Percentiles rank a stretch among this genome's conserved stretches.
Conservation (phyloP, 2,888 invertebrate species). For the Cephus nigrinus region DNA sequence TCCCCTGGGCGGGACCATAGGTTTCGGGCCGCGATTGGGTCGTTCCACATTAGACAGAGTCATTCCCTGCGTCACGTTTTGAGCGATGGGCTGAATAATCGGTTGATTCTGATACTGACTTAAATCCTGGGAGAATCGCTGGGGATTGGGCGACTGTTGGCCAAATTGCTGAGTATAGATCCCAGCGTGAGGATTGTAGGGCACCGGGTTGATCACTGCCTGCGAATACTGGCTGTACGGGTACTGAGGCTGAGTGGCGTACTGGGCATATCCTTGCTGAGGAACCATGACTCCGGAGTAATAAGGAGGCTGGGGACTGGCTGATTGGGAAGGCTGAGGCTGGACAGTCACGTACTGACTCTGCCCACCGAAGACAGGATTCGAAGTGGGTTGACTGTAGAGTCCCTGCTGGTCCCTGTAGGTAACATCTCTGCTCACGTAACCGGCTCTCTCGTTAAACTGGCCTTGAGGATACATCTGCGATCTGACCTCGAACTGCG, state of each 20-base stretch:
- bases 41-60: constrained; percentile 46
- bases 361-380: constrained; percentile 50
- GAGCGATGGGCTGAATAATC: constrained; percentile 61
- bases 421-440: constrained; percentile 57
- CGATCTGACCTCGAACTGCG: constrained; percentile 55
- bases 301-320: constrained; percentile 57
- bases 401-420: constrained; percentile 49
- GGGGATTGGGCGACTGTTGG: constrained; percentile 58
- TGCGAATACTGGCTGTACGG: constrained; percentile 59
- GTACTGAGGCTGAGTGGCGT: constrained; percentile 47
- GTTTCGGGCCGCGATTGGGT: constrained; percentile 57
- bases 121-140: constrained; percentile 59
- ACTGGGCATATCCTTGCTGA: constrained; percentile 26
- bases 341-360: constrained; percentile 57
- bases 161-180: constrained; percentile 50
- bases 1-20: constrained; percentile 60
- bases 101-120: constrained; percentile 60
- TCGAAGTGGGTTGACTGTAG: constrained; percentile 46
- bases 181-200: constrained; percentile 50
- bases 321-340: constrained; percentile 53
- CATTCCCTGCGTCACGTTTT: constrained; percentile 51
- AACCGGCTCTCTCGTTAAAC: constrained; percentile 49
- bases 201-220: constrained; percentile 56
- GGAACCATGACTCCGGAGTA: constrained; percentile 53
- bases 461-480: constrained; percentile 51